phyloP scores from a whole-genome alignment of 37 sponge, comb jelly and placozoan genomes.

The Chondrilla cf. caribensis region DNA sequence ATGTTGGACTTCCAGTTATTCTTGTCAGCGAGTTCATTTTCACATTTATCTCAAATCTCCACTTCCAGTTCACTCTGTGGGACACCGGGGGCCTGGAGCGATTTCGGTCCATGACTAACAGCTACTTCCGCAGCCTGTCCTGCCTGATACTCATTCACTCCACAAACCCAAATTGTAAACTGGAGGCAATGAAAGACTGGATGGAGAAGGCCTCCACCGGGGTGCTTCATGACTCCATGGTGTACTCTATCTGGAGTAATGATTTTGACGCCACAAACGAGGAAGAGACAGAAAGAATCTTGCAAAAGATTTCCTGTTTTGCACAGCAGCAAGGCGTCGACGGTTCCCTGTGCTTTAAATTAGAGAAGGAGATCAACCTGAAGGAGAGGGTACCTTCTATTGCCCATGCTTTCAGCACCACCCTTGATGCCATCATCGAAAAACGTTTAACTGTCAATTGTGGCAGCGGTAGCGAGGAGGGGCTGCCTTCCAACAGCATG shows the following conservation, averaged over 20 bases:
- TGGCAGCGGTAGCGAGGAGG: neutral
- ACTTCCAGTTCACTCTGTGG: constrained; percentile 27
- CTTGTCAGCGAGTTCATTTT: no score
- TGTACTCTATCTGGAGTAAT: neutral
- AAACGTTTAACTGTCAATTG: neutral
- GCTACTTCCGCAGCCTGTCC: constrained; percentile 17
- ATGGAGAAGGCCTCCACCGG: neutral
- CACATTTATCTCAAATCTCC: neutral
- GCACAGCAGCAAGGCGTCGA: neutral
- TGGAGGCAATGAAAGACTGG: constrained; percentile 25
- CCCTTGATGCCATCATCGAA: neutral
- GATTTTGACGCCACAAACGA: neutral
- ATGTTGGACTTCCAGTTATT: no score
- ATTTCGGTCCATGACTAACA: constrained; percentile 26
- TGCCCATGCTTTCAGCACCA: neutral
- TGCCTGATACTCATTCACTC: constrained; percentile 28
- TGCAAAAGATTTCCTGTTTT: neutral
- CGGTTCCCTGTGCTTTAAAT: neutral
- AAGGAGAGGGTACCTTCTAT: neutral
- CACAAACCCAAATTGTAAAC: neutral
- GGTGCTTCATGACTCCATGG: neutral
- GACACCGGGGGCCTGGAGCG: constrained; percentile 32
- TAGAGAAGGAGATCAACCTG: neutral
- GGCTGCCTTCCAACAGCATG: no score
- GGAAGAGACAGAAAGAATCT: neutral